phyloP scores from a whole-genome alignment of 2,888 invertebrate genomes.

The Sarcophaga rosellei region DNA sequence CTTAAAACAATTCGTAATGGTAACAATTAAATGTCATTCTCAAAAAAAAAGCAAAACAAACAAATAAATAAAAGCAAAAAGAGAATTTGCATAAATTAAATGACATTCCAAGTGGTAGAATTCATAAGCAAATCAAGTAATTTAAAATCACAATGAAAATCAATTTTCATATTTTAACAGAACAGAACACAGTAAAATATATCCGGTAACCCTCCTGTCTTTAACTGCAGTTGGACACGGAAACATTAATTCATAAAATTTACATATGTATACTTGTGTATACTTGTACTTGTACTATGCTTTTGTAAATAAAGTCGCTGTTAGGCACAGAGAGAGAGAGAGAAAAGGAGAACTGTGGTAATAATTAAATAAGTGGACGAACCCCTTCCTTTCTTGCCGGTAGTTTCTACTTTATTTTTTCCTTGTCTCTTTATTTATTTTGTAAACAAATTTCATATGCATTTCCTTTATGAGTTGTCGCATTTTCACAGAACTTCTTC shows the following conservation, averaged over 20 bases:
- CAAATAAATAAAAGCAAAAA: constrained; percentile 13
- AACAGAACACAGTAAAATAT: constrained; percentile 4
- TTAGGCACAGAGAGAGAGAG: too few species aligned
- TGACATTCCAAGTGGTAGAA: not conserved
- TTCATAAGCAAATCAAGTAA: constrained; percentile 54
- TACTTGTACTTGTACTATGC: not conserved
- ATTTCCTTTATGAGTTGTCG: constrained; percentile 31
- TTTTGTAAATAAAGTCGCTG: not conserved
- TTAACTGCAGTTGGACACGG: constrained; percentile 39
- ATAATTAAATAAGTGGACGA: not conserved
- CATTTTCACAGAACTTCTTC: not conserved
- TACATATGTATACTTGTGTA: not conserved
- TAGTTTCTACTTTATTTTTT: not conserved
- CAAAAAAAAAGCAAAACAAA: not conserved
- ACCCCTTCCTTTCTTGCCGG: not conserved
- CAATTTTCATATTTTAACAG: constrained; percentile 29
- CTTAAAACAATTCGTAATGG: not conserved
- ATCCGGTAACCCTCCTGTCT: constrained; percentile 33
- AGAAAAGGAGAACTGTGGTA: not conserved
- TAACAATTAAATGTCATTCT: constrained; percentile 20
- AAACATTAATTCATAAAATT: constrained; percentile 56
- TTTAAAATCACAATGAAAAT: constrained; percentile 56
- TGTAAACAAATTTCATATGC: constrained; percentile 36
- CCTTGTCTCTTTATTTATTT: not conserved
- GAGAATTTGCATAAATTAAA: constrained; percentile 35